These are phyloP conservation scores for Molorchus minor DNA, from an alignment of 2,888 invertebrate species.

Conservation along the genomic window DNA sequence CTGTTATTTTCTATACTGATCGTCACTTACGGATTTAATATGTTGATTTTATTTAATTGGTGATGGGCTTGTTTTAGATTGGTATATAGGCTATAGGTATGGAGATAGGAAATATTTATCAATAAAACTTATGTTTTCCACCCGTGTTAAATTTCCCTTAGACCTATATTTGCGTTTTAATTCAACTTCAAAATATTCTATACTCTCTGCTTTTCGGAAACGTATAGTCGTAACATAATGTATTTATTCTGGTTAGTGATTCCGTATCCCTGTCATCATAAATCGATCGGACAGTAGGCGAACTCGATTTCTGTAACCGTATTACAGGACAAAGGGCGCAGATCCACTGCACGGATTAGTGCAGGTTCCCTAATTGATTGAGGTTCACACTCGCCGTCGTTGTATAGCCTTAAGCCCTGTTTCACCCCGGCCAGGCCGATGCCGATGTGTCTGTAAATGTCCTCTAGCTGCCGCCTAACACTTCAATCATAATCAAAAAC, in stretches of 20 bases:
- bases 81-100: too few relatives aligned
- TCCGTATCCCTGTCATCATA: constrained; percentile 37
- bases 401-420: constrained; percentile 19
- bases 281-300: constrained; percentile 43
- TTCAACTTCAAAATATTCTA: constrained; percentile 4
- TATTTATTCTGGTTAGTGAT: constrained; percentile 31
- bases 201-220: not conserved
- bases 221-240: not conserved
- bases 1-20: too few relatives aligned
- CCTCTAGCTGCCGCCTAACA: constrained; percentile 6
- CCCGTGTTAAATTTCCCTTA: too few relatives aligned
- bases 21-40: too few relatives aligned
- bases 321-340: constrained; percentile 55
- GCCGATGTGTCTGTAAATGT: too few relatives aligned
- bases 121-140: too few relatives aligned
- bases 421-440: not conserved
- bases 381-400: constrained; percentile 32
- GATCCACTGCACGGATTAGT: constrained; percentile 39
- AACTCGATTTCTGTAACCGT: constrained; percentile 56
- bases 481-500: constrained; percentile 32
- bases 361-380: constrained; percentile 42
- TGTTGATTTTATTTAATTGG: too few relatives aligned
- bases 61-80: too few relatives aligned
- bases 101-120: too few relatives aligned
- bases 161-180: not conserved